phyloP scores from a whole-genome alignment of 2,797 vertebrate genomes.

The Eurystomus glaucurus region DNA sequence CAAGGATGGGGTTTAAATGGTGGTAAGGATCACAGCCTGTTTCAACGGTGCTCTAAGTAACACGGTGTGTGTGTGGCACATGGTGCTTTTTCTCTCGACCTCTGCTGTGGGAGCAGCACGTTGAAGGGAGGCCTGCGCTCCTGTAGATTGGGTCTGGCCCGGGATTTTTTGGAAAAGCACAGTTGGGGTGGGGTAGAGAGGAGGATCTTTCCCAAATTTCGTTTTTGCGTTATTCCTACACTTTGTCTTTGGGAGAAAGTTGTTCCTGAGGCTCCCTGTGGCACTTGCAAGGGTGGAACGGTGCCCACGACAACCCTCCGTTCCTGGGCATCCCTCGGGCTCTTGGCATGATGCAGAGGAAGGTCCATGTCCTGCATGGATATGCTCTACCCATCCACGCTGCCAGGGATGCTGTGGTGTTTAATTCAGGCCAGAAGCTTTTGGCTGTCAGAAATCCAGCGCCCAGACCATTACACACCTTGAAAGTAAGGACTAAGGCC shows the following conservation, averaged over 20 bases:
- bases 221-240: fast-evolving
- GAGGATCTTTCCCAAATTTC: background rate
- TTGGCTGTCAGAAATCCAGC: background rate
- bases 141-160: background rate
- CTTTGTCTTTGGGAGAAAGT: background rate
- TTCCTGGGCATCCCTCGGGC: background rate
- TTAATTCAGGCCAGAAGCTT: background rate
- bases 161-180: background rate
- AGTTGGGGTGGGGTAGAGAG: background rate
- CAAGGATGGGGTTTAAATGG: background rate
- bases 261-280: background rate
- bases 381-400: fast-evolving
- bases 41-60: fast-evolving
- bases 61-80: fast-evolving
- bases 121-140: background rate
- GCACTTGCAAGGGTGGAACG: background rate
- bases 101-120: fast-evolving
- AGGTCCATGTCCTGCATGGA: fast-evolving
- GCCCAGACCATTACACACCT: background rate
- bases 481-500: background rate
- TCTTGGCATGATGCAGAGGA: fast-evolving
- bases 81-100: background rate
- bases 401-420: fast-evolving
- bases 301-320: fast-evolving
- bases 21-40: background rate